Percentiles rank a stretch among this genome's conserved stretches.
Evolutionary conservation across 1,140 invertebrate genomes (phyloP).

Genomic region (Micrasema minimum): DNA sequence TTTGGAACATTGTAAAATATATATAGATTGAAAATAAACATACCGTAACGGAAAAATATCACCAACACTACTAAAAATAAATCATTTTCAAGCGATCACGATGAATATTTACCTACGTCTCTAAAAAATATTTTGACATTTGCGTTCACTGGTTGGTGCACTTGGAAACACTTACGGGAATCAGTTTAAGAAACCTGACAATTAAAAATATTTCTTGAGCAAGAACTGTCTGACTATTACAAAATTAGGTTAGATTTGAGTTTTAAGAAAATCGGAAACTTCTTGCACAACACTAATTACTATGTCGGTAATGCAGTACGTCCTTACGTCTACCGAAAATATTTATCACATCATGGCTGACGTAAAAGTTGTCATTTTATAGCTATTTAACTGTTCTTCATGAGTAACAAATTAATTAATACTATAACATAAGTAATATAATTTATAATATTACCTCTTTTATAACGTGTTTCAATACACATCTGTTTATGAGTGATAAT

Average conservation of each 20-base stretch:
- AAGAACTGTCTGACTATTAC: background rate
- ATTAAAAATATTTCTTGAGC: background rate
- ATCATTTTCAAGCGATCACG: slow-evolving; percentile 25
- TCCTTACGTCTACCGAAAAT: slow-evolving; percentile 27
- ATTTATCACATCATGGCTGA: slow-evolving; percentile 48
- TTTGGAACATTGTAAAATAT: too few species aligned
- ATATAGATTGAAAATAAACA: background rate
- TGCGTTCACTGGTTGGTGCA: background rate
- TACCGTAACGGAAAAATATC: slow-evolving; percentile 6
- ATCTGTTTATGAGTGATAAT: slow-evolving; percentile 1
- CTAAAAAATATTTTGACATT: slow-evolving; percentile 37
- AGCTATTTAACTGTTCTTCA: slow-evolving; percentile 18
- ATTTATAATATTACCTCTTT: slow-evolving; percentile 3
- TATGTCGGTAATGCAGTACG: slow-evolving; percentile 19
- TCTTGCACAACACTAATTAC: slow-evolving; percentile 17
- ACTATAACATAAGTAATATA: slow-evolving; percentile 13
- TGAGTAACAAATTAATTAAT: slow-evolving; percentile 22
- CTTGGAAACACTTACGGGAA: background rate
- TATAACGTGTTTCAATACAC: background rate
- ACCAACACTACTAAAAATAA: slow-evolving; percentile 26
- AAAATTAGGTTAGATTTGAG: background rate
- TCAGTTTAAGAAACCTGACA: background rate
- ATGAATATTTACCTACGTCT: slow-evolving; percentile 38
- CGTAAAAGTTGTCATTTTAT: slow-evolving; percentile 45
- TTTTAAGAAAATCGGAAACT: background rate